These are phyloP conservation scores for Archips crataeganus DNA, from an alignment of 2,888 invertebrate genomes.

Conservation along the genomic window DNA sequence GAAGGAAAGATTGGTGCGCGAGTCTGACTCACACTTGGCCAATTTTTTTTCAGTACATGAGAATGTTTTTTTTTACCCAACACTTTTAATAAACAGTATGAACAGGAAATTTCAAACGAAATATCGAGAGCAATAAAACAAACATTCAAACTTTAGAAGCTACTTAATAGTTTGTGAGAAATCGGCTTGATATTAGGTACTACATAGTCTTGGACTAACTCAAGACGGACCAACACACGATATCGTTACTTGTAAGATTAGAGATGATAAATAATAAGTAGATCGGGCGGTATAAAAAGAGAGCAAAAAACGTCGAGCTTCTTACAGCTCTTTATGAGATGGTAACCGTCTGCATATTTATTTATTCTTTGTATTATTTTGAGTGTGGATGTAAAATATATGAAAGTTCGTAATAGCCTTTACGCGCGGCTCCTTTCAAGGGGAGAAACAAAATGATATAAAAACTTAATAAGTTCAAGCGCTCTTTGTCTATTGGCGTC, in stretches of 20 bases:
- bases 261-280: constrained; percentile 20
- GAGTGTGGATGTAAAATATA: background rate
- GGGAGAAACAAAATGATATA: no score
- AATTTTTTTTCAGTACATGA: no score
- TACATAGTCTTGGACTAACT: background rate
- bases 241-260: background rate
- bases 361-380: constrained; percentile 1
- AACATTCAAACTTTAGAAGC: background rate
- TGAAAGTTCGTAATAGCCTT: background rate
- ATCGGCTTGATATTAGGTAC: background rate
- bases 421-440: background rate
- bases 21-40: no score
- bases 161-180: background rate
- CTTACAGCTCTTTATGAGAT: constrained; percentile 14
- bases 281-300: constrained; percentile 10
- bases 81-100: no score
- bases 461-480: no score
- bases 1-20: no score
- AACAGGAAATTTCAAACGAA: background rate
- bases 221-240: constrained; percentile 4
- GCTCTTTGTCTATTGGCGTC: no score
- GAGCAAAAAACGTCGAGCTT: constrained; percentile 11
- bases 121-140: background rate
- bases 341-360: constrained; percentile 21
- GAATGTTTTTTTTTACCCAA: no score